A percentile compares a stretch with the other conserved stretches of the same genome.
phyloP scores from a whole-genome alignment of 2,888 invertebrate genomes.

The Catocala fraxini region DNA sequence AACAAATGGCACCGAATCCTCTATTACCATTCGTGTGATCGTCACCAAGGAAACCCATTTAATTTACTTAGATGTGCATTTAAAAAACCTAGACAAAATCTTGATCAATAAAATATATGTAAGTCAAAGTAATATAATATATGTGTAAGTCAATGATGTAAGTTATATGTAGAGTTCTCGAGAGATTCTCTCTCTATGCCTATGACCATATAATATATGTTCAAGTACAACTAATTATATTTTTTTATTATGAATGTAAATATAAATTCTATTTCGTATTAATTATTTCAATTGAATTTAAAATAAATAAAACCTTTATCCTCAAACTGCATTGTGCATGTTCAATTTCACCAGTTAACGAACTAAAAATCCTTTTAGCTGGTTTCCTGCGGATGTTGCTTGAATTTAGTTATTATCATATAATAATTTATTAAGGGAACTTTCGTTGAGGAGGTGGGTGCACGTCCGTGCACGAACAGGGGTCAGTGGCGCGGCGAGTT shows the following conservation, averaged over 20 bases:
- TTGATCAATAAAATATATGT: not conserved
- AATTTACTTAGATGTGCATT: not conserved
- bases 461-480: constrained; percentile 28
- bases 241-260: too few species aligned
- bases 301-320: too few species aligned
- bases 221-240: too few species aligned
- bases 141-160: too few species aligned
- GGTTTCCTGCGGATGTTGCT: constrained; percentile 43
- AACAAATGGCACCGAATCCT: constrained; percentile 38
- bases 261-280: too few species aligned
- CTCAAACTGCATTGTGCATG: not conserved
- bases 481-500: constrained; percentile 67
- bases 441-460: constrained; percentile 39
- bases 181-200: too few species aligned
- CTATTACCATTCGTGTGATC: constrained; percentile 22
- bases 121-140: too few species aligned
- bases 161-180: too few species aligned
- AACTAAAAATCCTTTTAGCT: constrained; percentile 56
- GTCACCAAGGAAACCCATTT: constrained; percentile 1
- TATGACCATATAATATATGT: too few species aligned
- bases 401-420: constrained; percentile 15
- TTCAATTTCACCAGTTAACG: constrained; percentile 44
- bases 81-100: not conserved
- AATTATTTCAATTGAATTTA: too few species aligned
- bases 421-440: constrained; percentile 33